Evolutionary conservation across 2,797 vertebrate genomes (phyloP).

Genomic region (Periparus ater): DNA sequence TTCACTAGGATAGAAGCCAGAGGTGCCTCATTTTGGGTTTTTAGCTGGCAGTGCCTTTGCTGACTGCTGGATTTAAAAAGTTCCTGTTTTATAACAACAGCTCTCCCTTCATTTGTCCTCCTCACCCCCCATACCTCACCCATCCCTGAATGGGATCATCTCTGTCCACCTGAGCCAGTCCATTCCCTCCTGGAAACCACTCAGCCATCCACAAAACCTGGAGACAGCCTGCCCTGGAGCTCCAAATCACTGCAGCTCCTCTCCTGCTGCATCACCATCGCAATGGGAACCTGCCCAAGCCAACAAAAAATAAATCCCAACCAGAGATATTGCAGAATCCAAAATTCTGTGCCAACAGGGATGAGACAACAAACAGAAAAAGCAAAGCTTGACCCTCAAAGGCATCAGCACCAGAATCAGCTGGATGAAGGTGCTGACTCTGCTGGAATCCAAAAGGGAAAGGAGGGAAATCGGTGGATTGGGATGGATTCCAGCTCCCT

Average conservation of each 20-base stretch:
- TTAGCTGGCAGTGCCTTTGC: not conserved
- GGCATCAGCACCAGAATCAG: not conserved
- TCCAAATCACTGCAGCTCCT: not conserved
- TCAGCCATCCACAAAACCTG: not conserved
- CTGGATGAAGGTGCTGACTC: not conserved
- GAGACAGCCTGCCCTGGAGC: not conserved
- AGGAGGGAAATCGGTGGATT: not conserved
- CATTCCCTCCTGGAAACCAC: not conserved
- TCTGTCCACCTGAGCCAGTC: not conserved
- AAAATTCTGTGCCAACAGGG: not conserved
- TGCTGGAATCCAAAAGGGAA: not conserved
- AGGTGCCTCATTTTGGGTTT: not conserved
- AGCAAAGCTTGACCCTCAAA: not conserved
- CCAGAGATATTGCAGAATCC: not conserved
- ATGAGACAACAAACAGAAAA: not conserved
- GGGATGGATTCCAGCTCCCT: not conserved
- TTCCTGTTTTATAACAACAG: not conserved
- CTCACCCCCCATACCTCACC: not conserved
- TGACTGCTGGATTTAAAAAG: not conserved
- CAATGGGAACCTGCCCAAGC: not conserved
- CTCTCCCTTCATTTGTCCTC: not conserved
- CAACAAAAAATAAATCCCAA: not conserved
- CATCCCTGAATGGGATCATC: not conserved
- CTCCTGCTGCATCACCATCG: not conserved
- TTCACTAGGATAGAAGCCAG: not conserved